Base-by-base conservation (phyloP, 1,140 invertebrate genomes). In the Bombus pyrosoma region DNA sequence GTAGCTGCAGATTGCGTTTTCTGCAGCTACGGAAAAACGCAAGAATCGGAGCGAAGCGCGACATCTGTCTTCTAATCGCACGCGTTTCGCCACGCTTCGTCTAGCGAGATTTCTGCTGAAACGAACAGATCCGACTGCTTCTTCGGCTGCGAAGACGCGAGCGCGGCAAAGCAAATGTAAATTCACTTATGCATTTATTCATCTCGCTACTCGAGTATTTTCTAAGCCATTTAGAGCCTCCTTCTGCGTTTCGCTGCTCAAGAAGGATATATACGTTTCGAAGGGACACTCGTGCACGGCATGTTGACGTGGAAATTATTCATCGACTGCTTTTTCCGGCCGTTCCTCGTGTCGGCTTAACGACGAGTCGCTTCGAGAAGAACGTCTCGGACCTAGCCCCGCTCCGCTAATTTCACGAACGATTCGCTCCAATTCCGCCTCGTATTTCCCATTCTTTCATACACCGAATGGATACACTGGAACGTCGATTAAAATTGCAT, bases 171-270 rank as follows among this genome's bases (percentile, higher is more conserved):
- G 77, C 81, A 32, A 81, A 90, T 88, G 87, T 81, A 88, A 90
- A 90, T 88, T 88, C 77, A 64, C 87, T 90, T 88, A 90, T 90
- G 78, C 87, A 90, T 90, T 90, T 90, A 90, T 90, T 90, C 87
- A 90, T 90, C 78, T 69, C 81, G 71, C 71, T 86, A 82, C 73
- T 82, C 81, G 85, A 83, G 85, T 86, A 81, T 88, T 88, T 88
- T 86, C 77, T 68, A 82, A 79, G 81, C 85, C 71, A 82, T 81
- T 86, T 75, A 64, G 77, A 73, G 77, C 39, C 68, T 28, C 57
- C 82, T 71, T 62, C 76, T n/a, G 41, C 53, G 79, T 74, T 81
- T 22, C 59, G 66, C 43, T 43, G 34, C 59, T 86, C 79, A 34
- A 66, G 34, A 34, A 86, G 68, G 74, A 34, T 76, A 76, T 77